Evolutionary conservation across 2,888 invertebrate species (phyloP), one percentile per base, ranked within the genome.

Genomic region (Netelia virgata): DNA sequence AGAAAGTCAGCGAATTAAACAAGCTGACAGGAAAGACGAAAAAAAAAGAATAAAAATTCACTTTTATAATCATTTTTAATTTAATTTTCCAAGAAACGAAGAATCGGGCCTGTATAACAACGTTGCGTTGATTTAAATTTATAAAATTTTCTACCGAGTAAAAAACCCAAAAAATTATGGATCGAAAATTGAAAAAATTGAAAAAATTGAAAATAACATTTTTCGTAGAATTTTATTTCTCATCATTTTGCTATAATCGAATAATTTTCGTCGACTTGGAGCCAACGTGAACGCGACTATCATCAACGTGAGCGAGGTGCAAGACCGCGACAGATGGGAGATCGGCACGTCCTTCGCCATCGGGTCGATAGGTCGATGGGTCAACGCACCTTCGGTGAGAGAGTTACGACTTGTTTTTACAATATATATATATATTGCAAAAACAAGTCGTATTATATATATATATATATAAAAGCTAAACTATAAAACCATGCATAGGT

Each of bases 351-450:
- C 66, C 64, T 72, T 79, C 79, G 64, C 57, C 28, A 50, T 59
- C 73, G 79, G 72, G 79, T 73, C 79, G 79, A 80, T 80, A 66
- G 72, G 79, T 80, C 79, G 73, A 59, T 72, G 57, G 66, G 72
- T 73, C 72, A 80, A 72, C 72, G 79, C 57, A 80, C 73, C 50
- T 10, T 20, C 23, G 3, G 41, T 47, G 28, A 28, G 28, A 16
- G 73, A 73, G 55, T 79, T 79, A 72, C 64, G 55, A 72, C 64
- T 41, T 18, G n/a, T 18, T 72, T n/a, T 43, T 59, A 59, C 41
- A 36, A 75, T 66, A 23, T n/a, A 18, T 53, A 72, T n/a, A n/a
- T n/a, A n/a, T n/a, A n/a, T n/a, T n/a, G n/a, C n/a, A n/a, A n/a
- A n/a, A n/a, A n/a, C n/a, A n/a, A n/a, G n/a, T n/a, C n/a, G n/a